Evolutionary conservation across 2,888 invertebrate species (phyloP).

Genomic region (Uropetala carovei): DNA sequence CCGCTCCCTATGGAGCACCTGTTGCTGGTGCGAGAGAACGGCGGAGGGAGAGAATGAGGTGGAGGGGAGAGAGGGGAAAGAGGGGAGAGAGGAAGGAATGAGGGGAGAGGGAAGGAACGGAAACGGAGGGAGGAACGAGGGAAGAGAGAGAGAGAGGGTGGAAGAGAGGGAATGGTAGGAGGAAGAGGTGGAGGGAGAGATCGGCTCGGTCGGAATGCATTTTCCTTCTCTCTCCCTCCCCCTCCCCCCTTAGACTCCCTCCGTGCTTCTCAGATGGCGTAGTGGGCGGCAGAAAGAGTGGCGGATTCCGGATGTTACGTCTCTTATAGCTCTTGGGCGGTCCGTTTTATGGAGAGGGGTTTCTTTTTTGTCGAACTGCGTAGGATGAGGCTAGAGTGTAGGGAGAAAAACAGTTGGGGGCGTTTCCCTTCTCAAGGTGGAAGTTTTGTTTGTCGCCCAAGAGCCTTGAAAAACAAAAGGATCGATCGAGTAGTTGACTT

Average conservation of each 20-base stretch:
- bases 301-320: neutral
- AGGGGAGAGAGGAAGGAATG: neutral
- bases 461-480: no score
- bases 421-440: no score
- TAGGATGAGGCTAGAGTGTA: neutral
- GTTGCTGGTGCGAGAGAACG: neutral
- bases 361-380: neutral
- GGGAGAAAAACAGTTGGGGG: neutral
- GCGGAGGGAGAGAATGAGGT: no score
- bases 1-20: neutral
- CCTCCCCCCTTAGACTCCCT: neutral
- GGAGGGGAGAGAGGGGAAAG: neutral
- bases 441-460: no score
- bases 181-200: neutral
- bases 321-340: neutral
- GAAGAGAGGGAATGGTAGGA: neutral
- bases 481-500: no score
- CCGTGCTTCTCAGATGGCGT: neutral
- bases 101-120: neutral
- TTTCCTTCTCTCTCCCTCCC: constrained; percentile 19
- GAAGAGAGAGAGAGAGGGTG: neutral
- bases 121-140: neutral
- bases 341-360: neutral
- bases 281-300: neutral
- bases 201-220: neutral